Percentiles rank a stretch among this genome's conserved stretches.
These are phyloP conservation scores for Andrena camellia DNA, from an alignment of 2,888 invertebrate genomes.

Conservation along the genomic window DNA sequence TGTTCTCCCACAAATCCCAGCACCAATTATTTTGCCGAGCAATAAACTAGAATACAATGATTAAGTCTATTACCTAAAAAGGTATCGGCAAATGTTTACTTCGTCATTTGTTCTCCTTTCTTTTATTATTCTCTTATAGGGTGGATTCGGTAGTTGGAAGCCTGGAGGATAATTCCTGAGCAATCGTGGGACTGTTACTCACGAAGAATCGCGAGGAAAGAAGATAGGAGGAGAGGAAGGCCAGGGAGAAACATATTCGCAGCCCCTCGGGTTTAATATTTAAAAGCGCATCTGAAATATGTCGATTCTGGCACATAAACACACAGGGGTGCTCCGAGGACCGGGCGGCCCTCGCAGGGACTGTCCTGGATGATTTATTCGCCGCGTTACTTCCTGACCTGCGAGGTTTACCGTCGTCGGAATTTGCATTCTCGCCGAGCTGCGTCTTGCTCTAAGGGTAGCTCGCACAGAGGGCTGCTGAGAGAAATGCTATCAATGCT, in stretches of 20 bases:
- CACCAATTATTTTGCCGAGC: too few species aligned
- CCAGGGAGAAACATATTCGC: conserved; percentile 54
- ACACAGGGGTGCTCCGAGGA: conserved; percentile 69
- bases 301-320: conserved; percentile 84
- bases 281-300: conserved; percentile 84
- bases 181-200: conserved; percentile 10
- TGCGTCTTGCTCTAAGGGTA: conserved; percentile 57
- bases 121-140: background rate
- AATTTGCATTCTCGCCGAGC: conserved; percentile 74
- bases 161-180: conserved; percentile 1
- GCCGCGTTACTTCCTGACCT: conserved; percentile 73
- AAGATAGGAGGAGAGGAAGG: conserved; percentile 42
- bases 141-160: background rate
- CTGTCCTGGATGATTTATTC: conserved; percentile 81
- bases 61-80: too few species aligned
- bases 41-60: too few species aligned
- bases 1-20: too few species aligned
- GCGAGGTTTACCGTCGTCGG: conserved; percentile 70
- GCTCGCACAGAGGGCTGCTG: background rate
- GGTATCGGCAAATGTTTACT: too few species aligned
- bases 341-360: conserved; percentile 57
- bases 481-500: background rate
- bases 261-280: conserved; percentile 82
- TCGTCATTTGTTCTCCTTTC: too few species aligned
- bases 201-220: conserved; percentile 37